A percentile compares a stretch with the other conserved stretches of the same genome.
These are phyloP conservation scores for Penelope pileata DNA, from an alignment of 2,113 vertebrate species.

Conservation along the genomic window DNA sequence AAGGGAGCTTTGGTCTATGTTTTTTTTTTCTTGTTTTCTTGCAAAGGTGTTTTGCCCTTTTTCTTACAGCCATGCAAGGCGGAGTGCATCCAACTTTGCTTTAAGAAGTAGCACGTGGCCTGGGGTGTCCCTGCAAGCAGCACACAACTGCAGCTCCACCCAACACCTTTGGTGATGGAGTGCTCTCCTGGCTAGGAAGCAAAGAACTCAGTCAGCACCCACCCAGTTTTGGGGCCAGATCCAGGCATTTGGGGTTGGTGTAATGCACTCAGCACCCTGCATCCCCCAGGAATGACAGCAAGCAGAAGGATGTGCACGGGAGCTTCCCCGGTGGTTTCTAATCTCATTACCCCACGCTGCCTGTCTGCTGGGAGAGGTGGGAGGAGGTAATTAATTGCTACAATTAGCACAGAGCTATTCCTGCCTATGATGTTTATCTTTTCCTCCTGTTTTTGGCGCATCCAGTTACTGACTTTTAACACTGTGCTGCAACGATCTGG, in stretches of 20 bases:
- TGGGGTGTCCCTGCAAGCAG: background rate
- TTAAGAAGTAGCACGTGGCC: too few species aligned
- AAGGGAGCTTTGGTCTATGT: background rate
- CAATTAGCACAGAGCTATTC: conserved; percentile 36
- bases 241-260: background rate
- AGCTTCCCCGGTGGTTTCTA: background rate
- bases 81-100: background rate
- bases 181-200: accelerated
- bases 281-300: background rate
- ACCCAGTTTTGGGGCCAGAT: background rate
- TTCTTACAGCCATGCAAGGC: background rate
- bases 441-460: background rate
- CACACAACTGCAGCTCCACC: background rate
- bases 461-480: background rate
- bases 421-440: background rate
- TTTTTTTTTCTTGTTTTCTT: background rate
- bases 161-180: background rate
- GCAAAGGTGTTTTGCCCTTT: background rate
- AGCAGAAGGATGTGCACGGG: background rate
- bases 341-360: background rate
- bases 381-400: conserved; percentile 53
- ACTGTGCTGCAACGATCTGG: accelerated
- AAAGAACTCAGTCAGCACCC: background rate
- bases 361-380: background rate
- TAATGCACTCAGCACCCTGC: background rate